Percentiles rank a stretch among this genome's conserved stretches.
These are phyloP conservation scores for Anguilla marmorata DNA, from an alignment of 2,797 vertebrate species.

Conservation along the genomic window DNA sequence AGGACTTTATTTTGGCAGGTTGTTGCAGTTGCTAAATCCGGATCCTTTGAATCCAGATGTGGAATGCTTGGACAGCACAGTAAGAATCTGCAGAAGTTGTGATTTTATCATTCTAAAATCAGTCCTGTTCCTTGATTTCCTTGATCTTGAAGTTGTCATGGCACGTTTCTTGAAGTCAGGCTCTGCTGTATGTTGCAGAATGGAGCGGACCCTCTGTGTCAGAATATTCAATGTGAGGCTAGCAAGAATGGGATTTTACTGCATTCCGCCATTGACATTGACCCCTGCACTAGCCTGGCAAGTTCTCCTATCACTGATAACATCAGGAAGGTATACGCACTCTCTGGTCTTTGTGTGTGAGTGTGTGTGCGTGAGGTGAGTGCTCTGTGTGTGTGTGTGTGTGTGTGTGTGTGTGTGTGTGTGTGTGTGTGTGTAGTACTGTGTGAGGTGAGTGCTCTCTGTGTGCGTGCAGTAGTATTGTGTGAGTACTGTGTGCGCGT, in stretches of 20 bases:
- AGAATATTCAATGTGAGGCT: conserved; percentile 49
- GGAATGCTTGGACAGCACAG: conserved; percentile 37
- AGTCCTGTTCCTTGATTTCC: background rate
- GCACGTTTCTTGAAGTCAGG: background rate
- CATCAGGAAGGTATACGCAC: conserved; percentile 76
- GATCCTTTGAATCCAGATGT: conserved; percentile 51
- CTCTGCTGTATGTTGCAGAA: background rate
- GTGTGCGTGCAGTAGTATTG: background rate
- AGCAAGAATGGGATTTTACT: conserved; percentile 47
- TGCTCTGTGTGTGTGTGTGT: background rate
- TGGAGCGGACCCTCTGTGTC: background rate
- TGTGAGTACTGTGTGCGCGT: background rate
- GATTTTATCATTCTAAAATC: background rate
- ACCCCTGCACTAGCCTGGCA: conserved; percentile 71
- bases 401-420: background rate
- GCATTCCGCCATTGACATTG: conserved; percentile 64
- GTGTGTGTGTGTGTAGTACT: background rate
- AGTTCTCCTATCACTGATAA: conserved; percentile 69
- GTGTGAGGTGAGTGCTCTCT: background rate
- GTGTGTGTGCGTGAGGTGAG: no score
- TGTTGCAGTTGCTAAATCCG: conserved; percentile 72
- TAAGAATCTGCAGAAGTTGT: conserved; percentile 30
- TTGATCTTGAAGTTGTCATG: background rate
- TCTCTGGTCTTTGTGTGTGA: background rate
- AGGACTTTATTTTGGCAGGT: conserved; percentile 48